Percentiles rank a stretch among this genome's conserved stretches.
Evolutionary conservation across 2,888 invertebrate genomes (phyloP).

Genomic region (Eupithecia dodoneata): DNA sequence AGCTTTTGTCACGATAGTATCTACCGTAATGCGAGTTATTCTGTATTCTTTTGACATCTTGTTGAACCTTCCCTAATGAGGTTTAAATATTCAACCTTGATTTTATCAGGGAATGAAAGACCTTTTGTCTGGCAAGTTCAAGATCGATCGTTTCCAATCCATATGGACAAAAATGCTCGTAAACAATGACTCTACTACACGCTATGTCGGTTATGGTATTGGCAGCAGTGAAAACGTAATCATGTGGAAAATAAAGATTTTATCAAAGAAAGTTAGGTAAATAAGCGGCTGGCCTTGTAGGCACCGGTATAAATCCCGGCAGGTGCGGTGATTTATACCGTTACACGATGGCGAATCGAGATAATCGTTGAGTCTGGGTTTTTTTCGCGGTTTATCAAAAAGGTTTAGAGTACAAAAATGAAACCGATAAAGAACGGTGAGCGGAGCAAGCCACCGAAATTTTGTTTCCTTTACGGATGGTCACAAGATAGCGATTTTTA

Average conservation of each 20-base stretch:
- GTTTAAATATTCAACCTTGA: conserved; percentile 67
- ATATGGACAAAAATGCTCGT: conserved; percentile 36
- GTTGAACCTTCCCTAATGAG: conserved; percentile 71
- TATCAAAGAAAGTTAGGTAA: neutral
- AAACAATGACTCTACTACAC: conserved; percentile 28
- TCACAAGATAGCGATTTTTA: no score
- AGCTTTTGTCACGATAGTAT: conserved; percentile 68
- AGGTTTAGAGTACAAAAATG: no score
- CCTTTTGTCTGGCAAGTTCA: conserved; percentile 63
- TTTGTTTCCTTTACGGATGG: no score
- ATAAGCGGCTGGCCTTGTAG: neutral
- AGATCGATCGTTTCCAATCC: conserved; percentile 48
- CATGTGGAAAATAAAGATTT: neutral
- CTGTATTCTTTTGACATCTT: conserved; percentile 69
- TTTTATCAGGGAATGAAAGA: conserved; percentile 50
- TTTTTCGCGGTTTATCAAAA: no score
- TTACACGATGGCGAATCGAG: no score
- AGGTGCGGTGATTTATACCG: no score
- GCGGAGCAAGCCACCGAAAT: no score
- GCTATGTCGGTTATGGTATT: conserved; percentile 12
- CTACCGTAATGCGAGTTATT: conserved; percentile 69
- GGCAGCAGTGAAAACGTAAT: neutral
- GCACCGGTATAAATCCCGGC: neutral
- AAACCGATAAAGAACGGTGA: no score
- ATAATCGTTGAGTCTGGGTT: no score